These are phyloP conservation scores for Daboia siamensis DNA, from an alignment of 2,113 vertebrate species.

Conservation along the genomic window DNA sequence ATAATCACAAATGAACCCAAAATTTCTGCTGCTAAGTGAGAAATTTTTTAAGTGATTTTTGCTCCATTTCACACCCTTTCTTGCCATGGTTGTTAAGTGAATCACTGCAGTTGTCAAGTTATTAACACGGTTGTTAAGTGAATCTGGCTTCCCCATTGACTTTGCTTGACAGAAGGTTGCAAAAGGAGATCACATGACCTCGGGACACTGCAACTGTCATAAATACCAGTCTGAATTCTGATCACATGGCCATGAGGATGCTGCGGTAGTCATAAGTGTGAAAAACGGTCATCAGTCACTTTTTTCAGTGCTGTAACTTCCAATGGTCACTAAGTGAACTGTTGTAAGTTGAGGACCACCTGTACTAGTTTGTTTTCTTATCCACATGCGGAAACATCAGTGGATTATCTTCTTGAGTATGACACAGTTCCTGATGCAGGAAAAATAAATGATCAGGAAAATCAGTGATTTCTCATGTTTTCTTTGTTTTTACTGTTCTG, in stretches of 20 bases:
- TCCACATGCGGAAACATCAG: neutral
- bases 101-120: neutral
- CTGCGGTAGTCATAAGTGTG: neutral
- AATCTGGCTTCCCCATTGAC: neutral
- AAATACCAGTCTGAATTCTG: neutral
- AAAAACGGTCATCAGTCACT: neutral
- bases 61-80: neutral
- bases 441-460: neutral
- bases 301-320: neutral
- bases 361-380: neutral
- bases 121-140: neutral
- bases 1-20: neutral
- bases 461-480: neutral
- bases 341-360: too few species aligned
- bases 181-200: neutral
- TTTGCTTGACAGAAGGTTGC: neutral
- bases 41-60: neutral
- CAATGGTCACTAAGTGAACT: neutral
- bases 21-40: neutral
- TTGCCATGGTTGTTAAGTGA: neutral
- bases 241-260: neutral
- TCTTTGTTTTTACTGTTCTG: neutral
- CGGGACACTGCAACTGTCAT: neutral
- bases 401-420: neutral
- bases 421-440: neutral